These are phyloP conservation scores for Drosophila novamexicana DNA, from an alignment of 1,140 invertebrate species.

Conservation along the genomic window DNA sequence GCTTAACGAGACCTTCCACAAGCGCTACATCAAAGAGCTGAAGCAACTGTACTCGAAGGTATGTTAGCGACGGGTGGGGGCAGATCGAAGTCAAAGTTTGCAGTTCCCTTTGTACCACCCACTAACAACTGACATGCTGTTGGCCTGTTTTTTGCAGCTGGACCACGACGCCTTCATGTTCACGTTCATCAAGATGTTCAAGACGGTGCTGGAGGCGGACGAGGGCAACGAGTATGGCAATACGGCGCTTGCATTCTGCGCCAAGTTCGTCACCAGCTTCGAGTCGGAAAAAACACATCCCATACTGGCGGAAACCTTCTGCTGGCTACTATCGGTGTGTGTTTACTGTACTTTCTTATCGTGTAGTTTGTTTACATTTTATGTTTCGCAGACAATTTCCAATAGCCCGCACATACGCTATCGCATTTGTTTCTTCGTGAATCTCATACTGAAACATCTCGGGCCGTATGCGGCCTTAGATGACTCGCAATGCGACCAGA, in stretches of 20 bases:
- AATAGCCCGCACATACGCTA: constrained; percentile 86
- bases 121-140: background rate
- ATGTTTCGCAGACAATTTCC: constrained; percentile 60
- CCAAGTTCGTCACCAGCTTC: constrained; percentile 87
- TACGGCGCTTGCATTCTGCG: constrained; percentile 87
- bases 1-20: constrained; percentile 87
- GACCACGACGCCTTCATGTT: constrained; percentile 85
- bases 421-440: constrained; percentile 90
- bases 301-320: constrained; percentile 86
- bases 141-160: constrained; percentile 71
- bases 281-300: constrained; percentile 86
- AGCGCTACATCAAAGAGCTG: constrained; percentile 87
- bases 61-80: background rate
- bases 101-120: no score
- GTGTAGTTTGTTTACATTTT: constrained; percentile 7
- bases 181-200: constrained; percentile 86
- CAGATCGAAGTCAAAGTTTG: no score
- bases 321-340: constrained; percentile 84
- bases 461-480: constrained; percentile 91
- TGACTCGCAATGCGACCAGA: constrained; percentile 90
- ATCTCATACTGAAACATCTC: constrained; percentile 89
- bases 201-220: constrained; percentile 86
- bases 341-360: constrained; percentile 47
- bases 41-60: constrained; percentile 86
- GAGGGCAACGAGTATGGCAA: constrained; percentile 88